These are phyloP conservation scores for Hermodice carunculata DNA, from an alignment of 2,888 invertebrate species.

Conservation along the genomic window DNA sequence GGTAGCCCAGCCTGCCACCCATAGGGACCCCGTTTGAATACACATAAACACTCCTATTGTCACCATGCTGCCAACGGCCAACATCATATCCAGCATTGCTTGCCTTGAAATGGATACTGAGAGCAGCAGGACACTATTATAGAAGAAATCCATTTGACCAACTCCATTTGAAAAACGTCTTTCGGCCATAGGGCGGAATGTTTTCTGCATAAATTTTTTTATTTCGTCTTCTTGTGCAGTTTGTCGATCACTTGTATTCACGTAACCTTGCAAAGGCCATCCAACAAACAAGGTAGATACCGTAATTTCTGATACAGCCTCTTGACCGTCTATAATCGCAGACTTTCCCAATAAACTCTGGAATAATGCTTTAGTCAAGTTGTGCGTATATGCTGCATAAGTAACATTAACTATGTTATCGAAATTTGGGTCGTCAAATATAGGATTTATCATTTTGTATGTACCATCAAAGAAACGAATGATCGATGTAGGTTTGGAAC, in stretches of 20 bases:
- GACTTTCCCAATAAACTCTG: slow-evolving; percentile 23
- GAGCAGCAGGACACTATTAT: slow-evolving; percentile 7
- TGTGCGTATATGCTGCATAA: slow-evolving; percentile 8
- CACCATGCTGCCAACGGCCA: slow-evolving; percentile 42
- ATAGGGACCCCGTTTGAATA: slow-evolving; percentile 44
- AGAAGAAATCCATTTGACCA: slow-evolving; percentile 24
- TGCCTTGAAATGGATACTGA: slow-evolving; percentile 13
- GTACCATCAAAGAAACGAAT: slow-evolving; percentile 4
- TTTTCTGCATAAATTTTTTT: slow-evolving; percentile 6
- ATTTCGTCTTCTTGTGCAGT: slow-evolving; percentile 15
- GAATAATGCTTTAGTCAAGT: slow-evolving; percentile 13
- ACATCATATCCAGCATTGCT: slow-evolving; percentile 35
- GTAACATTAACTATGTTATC: slow-evolving; percentile 22
- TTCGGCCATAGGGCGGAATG: slow-evolving; percentile 11
- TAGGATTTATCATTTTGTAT: background rate
- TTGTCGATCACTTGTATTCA: slow-evolving; percentile 4
- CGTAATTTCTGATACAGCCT: slow-evolving; percentile 14
- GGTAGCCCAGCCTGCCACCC: slow-evolving; percentile 34
- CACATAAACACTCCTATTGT: slow-evolving; percentile 44
- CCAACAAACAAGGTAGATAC: slow-evolving; percentile 21
- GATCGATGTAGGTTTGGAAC: background rate
- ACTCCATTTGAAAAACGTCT: slow-evolving; percentile 13
- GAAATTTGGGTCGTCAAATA: slow-evolving; percentile 22
- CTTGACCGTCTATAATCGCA: slow-evolving; percentile 8
- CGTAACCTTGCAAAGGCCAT: slow-evolving; percentile 27